Evolutionary conservation across 2,888 invertebrate species (phyloP), one percentile per base, ranked within the genome.

Genomic region (Stenurella melanura): DNA sequence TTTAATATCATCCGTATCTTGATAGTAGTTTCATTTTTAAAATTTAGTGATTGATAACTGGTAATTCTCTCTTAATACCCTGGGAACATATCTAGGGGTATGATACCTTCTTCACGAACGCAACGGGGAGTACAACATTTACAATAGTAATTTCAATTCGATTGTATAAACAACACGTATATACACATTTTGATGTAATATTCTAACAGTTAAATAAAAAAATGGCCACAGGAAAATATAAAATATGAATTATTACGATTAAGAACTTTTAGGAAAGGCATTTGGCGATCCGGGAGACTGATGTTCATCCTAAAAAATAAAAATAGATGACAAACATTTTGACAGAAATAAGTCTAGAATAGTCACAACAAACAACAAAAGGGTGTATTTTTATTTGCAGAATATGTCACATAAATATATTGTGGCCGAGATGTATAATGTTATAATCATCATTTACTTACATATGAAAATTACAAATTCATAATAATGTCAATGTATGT

Each of bases 251-350:
- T 64, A 57, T 56, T 67, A 60, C n/a, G 83, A 85, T 86, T 87
- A 87, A 83, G 85, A 87, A 83, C 83, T 84, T 86, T 86, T 88
- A 77, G 87, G 86, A 87, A 88, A 88, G 88, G 88, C 88, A 87
- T 88, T 88, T 87, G 88, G 87, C 86, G 87, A 85, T 82, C 85
- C 85, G 75, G 88, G 87, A 77, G 87, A 86, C 79, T 85, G 87
- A 75, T 86, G 80, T 81, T 88, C 88, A 76, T 88, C 88, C 88
- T 88, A 82, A 74, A 87, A 87, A 81, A 74, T 76, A 83, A 80
- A 38, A 73, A 42, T 63, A 15, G 3, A 64, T 63, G 21, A 54
- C 19, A 30, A 61, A 61, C 7, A 26, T n/a, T n/a, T n/a, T 61
- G 15, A 3, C 17, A 58, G 11, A 21, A 50, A n/a, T 42, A n/a